Evolutionary conservation across 30 jellyfish, hydroid and myxozoan species (phyloP).

Genomic region (Cassiopea andromeda): DNA sequence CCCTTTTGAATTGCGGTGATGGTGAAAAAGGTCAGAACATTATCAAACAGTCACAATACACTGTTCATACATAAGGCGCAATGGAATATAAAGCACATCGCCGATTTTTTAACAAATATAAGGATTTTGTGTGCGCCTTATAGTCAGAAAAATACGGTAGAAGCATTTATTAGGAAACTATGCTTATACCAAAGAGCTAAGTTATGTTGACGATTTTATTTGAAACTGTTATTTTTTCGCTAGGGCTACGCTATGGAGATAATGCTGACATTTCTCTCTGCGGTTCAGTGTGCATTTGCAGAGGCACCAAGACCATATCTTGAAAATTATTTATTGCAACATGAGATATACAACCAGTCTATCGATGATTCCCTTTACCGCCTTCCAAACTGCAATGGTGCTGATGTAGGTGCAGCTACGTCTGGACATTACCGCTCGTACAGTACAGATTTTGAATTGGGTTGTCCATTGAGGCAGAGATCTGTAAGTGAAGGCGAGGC

Average conservation of each 20-base stretch:
- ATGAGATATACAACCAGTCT: slow-evolving; percentile 61
- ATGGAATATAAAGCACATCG: too few relatives aligned
- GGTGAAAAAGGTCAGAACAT: too few relatives aligned
- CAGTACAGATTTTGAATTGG: slow-evolving; percentile 78
- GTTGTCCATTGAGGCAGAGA: slow-evolving; percentile 72
- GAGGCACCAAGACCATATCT: slow-evolving; percentile 78
- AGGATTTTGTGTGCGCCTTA: too few relatives aligned
- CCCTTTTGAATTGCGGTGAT: too few relatives aligned
- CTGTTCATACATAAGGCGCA: too few relatives aligned
- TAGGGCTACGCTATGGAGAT: slow-evolving; percentile 98
- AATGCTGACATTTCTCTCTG: slow-evolving; percentile 85
- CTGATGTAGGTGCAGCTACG: slow-evolving; percentile 22
- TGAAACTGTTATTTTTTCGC: background rate
- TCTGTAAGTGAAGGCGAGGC: slow-evolving; percentile 67
- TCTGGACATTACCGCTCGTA: slow-evolving; percentile 83
- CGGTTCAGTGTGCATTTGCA: slow-evolving; percentile 87
- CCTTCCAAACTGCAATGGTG: slow-evolving; percentile 39
- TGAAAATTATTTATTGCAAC: slow-evolving; percentile 38
- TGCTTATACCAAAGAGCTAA: too few relatives aligned
- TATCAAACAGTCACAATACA: too few relatives aligned
- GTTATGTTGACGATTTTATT: too few relatives aligned
- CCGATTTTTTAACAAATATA: too few relatives aligned
- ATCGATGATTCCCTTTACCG: slow-evolving; percentile 61
- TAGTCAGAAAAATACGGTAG: too few relatives aligned
- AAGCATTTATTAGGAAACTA: too few relatives aligned